Evolutionary conservation across 2,113 vertebrate genomes (phyloP).

Genomic region (Grantiella picta): DNA sequence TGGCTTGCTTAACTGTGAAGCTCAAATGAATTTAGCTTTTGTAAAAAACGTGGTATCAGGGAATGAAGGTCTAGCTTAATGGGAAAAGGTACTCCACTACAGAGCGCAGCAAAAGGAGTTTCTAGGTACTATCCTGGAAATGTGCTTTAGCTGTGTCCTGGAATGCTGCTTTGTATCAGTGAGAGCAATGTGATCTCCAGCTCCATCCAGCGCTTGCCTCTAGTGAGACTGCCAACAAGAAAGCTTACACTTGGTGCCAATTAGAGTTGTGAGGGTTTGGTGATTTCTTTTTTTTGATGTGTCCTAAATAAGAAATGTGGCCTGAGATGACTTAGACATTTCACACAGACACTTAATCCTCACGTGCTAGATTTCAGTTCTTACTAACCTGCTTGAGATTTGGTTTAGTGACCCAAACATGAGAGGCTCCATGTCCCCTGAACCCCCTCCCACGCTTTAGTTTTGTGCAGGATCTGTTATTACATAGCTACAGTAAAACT

Average conservation of each 20-base stretch:
- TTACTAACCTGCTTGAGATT: constrained; percentile 28
- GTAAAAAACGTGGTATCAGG: not conserved
- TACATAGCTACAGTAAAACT: constrained; percentile 58
- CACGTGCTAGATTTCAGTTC: constrained; percentile 4
- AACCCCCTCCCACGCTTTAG: not conserved
- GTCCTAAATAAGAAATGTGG: constrained; percentile 32
- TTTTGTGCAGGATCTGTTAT: constrained; percentile 54
- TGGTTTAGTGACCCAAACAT: constrained; percentile 19
- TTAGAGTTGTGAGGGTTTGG: not conserved
- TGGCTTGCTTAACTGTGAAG: constrained; percentile 54
- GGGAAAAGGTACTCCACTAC: not conserved
- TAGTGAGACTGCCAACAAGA: not conserved
- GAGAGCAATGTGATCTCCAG: constrained; percentile 22
- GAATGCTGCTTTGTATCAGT: not conserved
- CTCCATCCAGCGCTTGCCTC: not conserved
- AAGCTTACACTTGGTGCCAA: not conserved
- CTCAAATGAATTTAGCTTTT: not conserved
- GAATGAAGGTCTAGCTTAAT: not conserved
- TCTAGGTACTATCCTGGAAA: not conserved
- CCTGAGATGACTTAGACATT: constrained; percentile 32
- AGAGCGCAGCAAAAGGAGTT: not conserved
- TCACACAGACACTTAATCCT: constrained; percentile 39
- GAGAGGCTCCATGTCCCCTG: not conserved
- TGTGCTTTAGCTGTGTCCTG: constrained; percentile 9
- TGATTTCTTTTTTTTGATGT: not conserved